phyloP scores from a whole-genome alignment of 2,797 vertebrate genomes.

The Micrastur ruficollis region DNA sequence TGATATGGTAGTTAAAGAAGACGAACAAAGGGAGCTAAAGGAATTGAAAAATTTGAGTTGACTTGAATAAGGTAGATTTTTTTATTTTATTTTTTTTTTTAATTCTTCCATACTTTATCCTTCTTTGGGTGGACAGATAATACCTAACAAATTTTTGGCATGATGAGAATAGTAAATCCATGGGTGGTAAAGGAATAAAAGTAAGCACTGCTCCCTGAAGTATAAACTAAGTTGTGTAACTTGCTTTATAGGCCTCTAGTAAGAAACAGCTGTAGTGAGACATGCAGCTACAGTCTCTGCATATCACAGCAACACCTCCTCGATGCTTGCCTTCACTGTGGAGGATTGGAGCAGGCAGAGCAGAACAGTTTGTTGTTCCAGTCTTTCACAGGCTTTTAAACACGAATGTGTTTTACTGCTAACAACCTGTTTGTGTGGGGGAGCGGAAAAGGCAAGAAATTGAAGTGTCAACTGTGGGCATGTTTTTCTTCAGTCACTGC shows the following conservation, averaged over 20 bases:
- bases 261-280: not conserved
- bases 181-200: not conserved
- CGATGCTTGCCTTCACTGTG: not conserved
- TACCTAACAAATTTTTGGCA: not conserved
- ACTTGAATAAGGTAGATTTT: not conserved
- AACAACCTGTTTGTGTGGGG: conserved; percentile 1
- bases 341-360: not conserved
- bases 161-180: not conserved
- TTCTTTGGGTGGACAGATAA: not conserved
- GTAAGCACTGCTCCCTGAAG: not conserved
- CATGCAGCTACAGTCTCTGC: accelerated
- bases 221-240: not conserved
- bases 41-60: not conserved
- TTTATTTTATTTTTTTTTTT: not conserved
- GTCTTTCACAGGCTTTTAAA: conserved; percentile 41
- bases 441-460: conserved; percentile 5
- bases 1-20: not conserved
- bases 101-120: not conserved
- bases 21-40: not conserved
- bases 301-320: not conserved
- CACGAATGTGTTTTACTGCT: not conserved
- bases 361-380: conserved; percentile 1
- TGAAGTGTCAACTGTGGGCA: not conserved
- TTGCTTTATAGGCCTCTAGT: not conserved
- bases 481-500: not conserved